Base-by-base conservation (phyloP, 2,113 vertebrate genomes). In the Pitta sordida region DNA sequence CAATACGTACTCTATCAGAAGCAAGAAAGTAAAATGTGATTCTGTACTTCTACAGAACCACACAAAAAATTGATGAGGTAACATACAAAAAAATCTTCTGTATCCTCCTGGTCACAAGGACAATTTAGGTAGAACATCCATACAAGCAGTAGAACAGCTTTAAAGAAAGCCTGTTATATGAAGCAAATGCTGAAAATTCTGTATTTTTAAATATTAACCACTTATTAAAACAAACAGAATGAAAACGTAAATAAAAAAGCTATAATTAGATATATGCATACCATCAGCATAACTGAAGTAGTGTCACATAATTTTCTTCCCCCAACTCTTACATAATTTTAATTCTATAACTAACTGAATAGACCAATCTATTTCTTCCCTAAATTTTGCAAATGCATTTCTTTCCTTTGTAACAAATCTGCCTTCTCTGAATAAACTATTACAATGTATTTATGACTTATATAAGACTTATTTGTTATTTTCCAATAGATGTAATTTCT, bases 121-220 rank as follows among this genome's bases (percentile, higher is more conserved):
- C 21, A 85, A 92, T 39, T 71, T 60, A 96, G 60, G 34, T 85
- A 84, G 46, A 94, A 88, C 29, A 89, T 39, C n/a, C 87, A 86
- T 34, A 62, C 15, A 87, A 90, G 71, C 26, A 95, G 39, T 4
- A 75, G 34, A 87, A 41, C 34, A 68, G 51, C 32, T 92, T 95
- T 80, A 85, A 95, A 88, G 32, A 43, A 64, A 85, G 56, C 83
- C 41, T 63, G 63, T 83, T 73, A 36, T 58, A 88, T 9, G 44
- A 95, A 94, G 78, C 10, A 92, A 92, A 91, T 41, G 9, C n/a
- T 70, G 84, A 88, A n/a, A 95, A 83, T 77, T 73, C 11, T 64
- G 6, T 34, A 55, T 63, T 58, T 95, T 75, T 52, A 86, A 63
- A 51, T 70, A 91, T 70, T 44, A 70, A 65, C 19, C 29, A 51